Conservation (phyloP, 92 coral and sea anemone species). For the Montipora capitata region DNA sequence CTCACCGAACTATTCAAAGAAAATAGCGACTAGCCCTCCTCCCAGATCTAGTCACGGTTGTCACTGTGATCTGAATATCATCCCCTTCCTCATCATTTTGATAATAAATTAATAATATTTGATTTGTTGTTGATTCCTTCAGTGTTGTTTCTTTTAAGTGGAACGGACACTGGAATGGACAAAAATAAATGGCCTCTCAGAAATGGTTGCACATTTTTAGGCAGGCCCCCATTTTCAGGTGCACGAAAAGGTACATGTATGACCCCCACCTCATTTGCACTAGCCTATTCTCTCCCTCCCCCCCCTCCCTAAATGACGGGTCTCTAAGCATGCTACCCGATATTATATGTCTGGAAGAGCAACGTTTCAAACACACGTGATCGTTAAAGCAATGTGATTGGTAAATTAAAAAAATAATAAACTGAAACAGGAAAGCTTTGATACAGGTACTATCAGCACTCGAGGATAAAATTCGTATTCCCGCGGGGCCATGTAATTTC, state of each 20-base stretch:
- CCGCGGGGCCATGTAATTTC: too few species aligned
- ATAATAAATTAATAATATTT: not conserved
- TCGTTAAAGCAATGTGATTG: too few species aligned
- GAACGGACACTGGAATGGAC: not conserved
- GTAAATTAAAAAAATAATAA: too few species aligned
- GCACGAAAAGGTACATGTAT: not conserved
- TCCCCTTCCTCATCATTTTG: not conserved
- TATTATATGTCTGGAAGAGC: too few species aligned
- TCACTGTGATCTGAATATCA: not conserved
- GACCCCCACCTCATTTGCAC: constrained; percentile 6
- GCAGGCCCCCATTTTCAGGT: constrained; percentile 2
- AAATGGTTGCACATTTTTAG: not conserved
- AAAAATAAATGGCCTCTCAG: constrained; percentile 5
- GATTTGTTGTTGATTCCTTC: constrained; percentile 9
- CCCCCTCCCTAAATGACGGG: not conserved
- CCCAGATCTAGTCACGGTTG: not conserved
- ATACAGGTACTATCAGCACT: too few species aligned
- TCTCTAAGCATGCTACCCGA: not conserved
- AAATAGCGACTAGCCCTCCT: constrained; percentile 9
- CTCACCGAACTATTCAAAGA: not conserved
- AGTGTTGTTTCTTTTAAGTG: not conserved
- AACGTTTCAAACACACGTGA: too few species aligned
- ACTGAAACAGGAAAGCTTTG: too few species aligned
- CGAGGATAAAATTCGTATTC: too few species aligned
- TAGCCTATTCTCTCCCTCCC: not conserved